These are phyloP conservation scores for Pammene aurita DNA, from an alignment of 2,888 invertebrate genomes.

Conservation along the genomic window DNA sequence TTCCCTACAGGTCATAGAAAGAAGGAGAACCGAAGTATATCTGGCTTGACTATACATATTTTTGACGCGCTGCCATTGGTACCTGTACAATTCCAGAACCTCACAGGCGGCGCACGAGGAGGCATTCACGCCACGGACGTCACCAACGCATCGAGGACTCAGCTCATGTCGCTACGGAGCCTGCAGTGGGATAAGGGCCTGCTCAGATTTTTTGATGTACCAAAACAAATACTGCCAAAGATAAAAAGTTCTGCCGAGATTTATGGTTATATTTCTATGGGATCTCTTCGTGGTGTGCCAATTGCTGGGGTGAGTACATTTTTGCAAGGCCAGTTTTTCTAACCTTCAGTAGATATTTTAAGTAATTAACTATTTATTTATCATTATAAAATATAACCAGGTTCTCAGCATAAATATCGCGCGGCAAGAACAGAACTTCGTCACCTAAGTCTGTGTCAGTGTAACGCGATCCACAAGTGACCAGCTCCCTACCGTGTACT, in stretches of 20 bases:
- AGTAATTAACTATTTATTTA: no score
- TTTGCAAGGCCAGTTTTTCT: no score
- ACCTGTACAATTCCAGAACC: constrained; percentile 69
- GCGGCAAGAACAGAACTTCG: no score
- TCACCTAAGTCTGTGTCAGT: no score
- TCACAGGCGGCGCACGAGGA: constrained; percentile 82
- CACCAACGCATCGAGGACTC: constrained; percentile 97
- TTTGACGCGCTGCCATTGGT: neutral
- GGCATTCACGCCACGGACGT: constrained; percentile 95
- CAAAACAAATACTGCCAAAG: constrained; percentile 91
- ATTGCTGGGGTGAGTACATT: constrained; percentile 90
- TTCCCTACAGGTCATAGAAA: no score
- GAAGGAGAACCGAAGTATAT: no score
- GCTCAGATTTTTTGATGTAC: constrained; percentile 94
- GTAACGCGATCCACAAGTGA: no score
- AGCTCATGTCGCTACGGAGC: constrained; percentile 96
- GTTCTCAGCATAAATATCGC: no score
- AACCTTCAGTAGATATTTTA: no score
- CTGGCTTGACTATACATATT: no score
- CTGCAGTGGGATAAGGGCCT: constrained; percentile 95
- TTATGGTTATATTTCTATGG: constrained; percentile 91
- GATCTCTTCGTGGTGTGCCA: constrained; percentile 90
- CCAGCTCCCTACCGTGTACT: no score
- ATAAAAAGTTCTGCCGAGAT: constrained; percentile 96
- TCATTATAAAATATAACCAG: no score